These are phyloP conservation scores for Ailuropoda melanoleuca DNA, from an alignment of 2,113 vertebrate genomes.

Conservation along the genomic window DNA sequence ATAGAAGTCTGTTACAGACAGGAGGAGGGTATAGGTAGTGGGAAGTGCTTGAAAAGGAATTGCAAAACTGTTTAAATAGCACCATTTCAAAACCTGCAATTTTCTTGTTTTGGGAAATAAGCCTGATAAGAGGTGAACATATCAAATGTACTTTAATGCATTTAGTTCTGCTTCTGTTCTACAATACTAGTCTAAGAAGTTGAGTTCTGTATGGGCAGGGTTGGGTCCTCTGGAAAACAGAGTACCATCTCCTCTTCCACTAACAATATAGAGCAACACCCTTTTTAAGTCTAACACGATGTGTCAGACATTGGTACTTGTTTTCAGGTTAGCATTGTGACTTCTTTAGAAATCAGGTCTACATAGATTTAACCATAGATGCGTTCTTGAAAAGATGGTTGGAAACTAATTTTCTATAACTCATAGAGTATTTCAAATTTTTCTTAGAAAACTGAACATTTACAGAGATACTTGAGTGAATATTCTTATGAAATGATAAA, in stretches of 20 bases:
- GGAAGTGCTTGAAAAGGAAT: not conserved
- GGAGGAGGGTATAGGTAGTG: not conserved
- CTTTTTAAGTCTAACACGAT: not conserved
- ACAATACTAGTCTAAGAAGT: not conserved
- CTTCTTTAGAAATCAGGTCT: not conserved
- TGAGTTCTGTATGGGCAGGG: not conserved
- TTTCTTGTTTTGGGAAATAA: slow-evolving; percentile 38
- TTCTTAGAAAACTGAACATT: not conserved
- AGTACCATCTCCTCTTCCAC: not conserved
- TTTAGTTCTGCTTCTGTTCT: not conserved
- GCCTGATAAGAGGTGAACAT: not conserved
- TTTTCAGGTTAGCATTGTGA: not conserved
- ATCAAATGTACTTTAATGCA: not conserved
- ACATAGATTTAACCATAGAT: not conserved
- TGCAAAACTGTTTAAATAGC: not conserved
- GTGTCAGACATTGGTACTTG: not conserved
- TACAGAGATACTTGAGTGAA: not conserved
- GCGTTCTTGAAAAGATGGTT: not conserved
- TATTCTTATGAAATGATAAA: not conserved
- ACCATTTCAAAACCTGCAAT: not conserved
- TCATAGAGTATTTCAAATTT: not conserved
- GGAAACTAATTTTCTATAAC: not conserved
- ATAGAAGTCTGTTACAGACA: not conserved
- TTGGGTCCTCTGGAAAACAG: not conserved
- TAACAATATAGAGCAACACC: not conserved